Evolutionary conservation across 2,113 vertebrate species (phyloP).

Genomic region (Enhydra lutris): DNA sequence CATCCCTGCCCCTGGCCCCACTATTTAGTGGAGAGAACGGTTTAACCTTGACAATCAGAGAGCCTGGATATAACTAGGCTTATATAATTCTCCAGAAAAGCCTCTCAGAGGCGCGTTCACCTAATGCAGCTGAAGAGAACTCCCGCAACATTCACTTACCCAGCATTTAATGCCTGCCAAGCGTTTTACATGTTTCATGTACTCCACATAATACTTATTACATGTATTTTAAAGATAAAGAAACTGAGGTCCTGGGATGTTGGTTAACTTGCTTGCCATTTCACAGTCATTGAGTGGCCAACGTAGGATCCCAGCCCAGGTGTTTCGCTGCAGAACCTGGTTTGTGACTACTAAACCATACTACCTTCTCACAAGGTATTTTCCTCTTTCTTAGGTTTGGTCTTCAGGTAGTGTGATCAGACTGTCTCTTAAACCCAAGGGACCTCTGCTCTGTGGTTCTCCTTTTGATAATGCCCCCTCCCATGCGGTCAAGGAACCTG

Average conservation of each 20-base stretch:
- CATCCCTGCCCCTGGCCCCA: neutral
- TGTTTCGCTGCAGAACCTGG: neutral
- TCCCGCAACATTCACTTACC: neutral
- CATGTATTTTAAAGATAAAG: neutral
- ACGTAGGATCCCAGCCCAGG: neutral
- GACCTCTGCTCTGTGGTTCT: neutral
- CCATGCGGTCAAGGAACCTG: neutral
- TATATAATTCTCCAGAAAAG: conserved; percentile 32
- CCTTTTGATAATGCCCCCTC: neutral
- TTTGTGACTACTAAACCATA: neutral
- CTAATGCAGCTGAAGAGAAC: neutral
- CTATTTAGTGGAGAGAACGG: neutral
- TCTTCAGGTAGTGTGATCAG: neutral
- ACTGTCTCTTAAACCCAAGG: neutral
- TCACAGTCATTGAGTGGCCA: neutral
- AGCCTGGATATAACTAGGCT: neutral
- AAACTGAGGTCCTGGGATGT: neutral
- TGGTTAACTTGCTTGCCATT: neutral
- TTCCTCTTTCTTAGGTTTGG: neutral
- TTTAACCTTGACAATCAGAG: neutral
- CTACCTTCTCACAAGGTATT: neutral
- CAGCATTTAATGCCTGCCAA: neutral
- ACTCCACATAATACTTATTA: neutral
- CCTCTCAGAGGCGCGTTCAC: neutral
- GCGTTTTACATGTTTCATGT: neutral